Evolutionary conservation across 2,797 vertebrate species (phyloP), one percentile per base, ranked within the genome.

Genomic region (Triplophysa yarkandensis): DNA sequence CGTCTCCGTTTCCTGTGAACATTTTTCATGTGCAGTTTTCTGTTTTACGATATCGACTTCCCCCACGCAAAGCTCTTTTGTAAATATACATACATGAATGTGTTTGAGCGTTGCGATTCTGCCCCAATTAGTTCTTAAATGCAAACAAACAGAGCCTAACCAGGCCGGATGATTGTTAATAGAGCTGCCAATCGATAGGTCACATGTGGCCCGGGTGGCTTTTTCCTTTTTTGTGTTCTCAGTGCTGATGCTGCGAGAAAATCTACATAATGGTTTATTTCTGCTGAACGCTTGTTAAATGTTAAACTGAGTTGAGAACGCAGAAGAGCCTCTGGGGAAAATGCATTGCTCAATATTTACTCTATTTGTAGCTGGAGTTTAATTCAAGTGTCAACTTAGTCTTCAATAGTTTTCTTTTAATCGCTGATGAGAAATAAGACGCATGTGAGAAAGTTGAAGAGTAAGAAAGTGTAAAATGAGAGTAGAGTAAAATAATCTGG

Each of bases 41-140:
- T 17, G 52, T 30, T 57, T 57, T 57, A 57, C 54, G 2, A 30
- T 57, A 30, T 57, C n/a, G 54, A 17, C 54, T 57, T 30, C 6
- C 21, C 4, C 27, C 27, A 17, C n/a, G 14, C 6, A 6, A 57
- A 57, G 54, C 27, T 57, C 6, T 30, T 54, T 57, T 57, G 7
- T 57, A 32, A n/a, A 30, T 57, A 32, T 16, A n/a, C 28, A 32
- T 6, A 30, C 4, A 9, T 30, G 27, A 25, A 16, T 57, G 28
- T 32, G 23, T 54, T 57, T 57, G 16, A 57, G 30, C 23, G 30
- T 57, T 30, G 17, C 17, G 9, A 30, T 57, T 30, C 27, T 32
- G 55, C 55, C 27, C 16, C 28, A 57, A 57, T 57, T 57, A 57
- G 27, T 28, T 14, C 25, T 57, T 57, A 57, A 28, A 57, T 57